Conservation (phyloP, 2,888 invertebrate species). For the Arenicola marina region DNA sequence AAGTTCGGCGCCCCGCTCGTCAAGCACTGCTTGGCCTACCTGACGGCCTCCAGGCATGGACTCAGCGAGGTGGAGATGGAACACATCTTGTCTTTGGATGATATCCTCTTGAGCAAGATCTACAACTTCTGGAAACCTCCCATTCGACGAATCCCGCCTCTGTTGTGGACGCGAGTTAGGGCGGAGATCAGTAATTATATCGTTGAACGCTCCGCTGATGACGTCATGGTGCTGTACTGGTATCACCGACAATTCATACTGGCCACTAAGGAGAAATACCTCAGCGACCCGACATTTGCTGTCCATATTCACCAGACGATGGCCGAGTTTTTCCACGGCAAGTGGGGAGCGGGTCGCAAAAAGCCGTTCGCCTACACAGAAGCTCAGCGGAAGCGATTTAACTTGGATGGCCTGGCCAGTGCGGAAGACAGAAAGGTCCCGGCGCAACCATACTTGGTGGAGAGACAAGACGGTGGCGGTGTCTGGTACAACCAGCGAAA, state of each 20-base stretch:
- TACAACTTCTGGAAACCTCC: constrained; percentile 43
- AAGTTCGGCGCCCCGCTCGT: constrained; percentile 33
- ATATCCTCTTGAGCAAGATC: constrained; percentile 34
- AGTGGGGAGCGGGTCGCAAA: constrained; percentile 44
- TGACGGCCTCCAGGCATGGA: constrained; percentile 40
- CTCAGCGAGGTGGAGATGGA: constrained; percentile 38
- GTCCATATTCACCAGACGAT: constrained; percentile 41
- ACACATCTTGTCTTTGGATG: constrained; percentile 35
- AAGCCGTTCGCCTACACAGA: constrained; percentile 42
- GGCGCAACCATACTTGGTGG: constrained; percentile 40
- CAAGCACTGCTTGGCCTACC: constrained; percentile 34
- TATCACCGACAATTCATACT: constrained; percentile 37
- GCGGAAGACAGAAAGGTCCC: constrained; percentile 47
- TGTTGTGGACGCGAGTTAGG: constrained; percentile 36
- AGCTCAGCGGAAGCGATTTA: constrained; percentile 5
- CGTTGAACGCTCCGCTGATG: constrained; percentile 39
- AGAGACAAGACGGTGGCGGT: not conserved
- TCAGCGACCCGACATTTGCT: constrained; percentile 7
- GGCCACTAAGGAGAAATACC: constrained; percentile 30
- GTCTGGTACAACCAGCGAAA: constrained; percentile 46
- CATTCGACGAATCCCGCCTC: constrained; percentile 43
- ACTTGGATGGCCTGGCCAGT: constrained; percentile 23
- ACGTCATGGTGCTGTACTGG: constrained; percentile 34
- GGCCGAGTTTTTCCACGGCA: constrained; percentile 50
- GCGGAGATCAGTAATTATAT: constrained; percentile 36